A percentile compares a stretch with the other conserved stretches of the same genome.
Conservation (phyloP, 2,888 invertebrate genomes). For the Metopia argyrocephala region DNA sequence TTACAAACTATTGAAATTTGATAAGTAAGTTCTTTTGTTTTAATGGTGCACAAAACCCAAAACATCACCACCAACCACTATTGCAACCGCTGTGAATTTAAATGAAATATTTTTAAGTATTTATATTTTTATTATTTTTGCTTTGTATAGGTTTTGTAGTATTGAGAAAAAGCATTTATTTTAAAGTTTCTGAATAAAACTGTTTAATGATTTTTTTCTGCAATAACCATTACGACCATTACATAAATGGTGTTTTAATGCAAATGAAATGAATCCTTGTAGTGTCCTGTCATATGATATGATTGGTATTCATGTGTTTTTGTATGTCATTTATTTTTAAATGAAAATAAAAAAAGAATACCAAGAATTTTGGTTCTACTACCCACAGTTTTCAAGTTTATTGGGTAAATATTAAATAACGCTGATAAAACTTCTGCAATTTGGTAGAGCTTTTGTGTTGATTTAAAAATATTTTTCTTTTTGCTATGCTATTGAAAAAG, state of each 20-base stretch:
- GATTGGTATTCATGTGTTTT: not conserved
- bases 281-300: constrained; percentile 9
- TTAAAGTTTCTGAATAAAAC: not conserved
- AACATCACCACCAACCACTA: not conserved
- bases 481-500: no score
- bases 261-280: not conserved
- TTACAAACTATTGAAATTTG: not conserved
- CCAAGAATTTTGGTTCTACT: no score
- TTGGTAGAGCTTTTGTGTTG: no score
- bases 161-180: not conserved
- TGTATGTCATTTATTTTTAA: not conserved
- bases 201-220: not conserved
- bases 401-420: no score
- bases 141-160: not conserved
- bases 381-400: no score
- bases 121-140: not conserved
- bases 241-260: not conserved
- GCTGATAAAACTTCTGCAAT: no score
- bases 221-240: not conserved
- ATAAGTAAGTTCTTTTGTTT: not conserved
- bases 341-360: no score
- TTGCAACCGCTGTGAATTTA: not conserved
- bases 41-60: not conserved
- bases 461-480: no score
- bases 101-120: no score